These are phyloP conservation scores for Drosophila kokeensis DNA, from an alignment of 2,888 invertebrate species.

Conservation along the genomic window DNA sequence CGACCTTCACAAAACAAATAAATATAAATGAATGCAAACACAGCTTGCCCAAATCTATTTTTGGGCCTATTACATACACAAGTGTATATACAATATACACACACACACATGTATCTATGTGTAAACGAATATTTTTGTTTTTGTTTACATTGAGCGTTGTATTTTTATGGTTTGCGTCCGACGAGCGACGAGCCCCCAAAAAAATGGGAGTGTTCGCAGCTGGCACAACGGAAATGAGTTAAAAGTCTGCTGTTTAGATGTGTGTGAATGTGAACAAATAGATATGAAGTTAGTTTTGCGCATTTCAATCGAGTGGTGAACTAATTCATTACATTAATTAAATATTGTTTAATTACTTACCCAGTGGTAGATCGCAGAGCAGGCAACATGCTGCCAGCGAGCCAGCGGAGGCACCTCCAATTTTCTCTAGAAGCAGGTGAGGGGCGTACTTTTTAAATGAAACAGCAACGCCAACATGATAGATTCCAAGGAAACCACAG, in stretches of 20 bases:
- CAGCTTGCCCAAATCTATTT: constrained; percentile 34
- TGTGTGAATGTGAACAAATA: neutral
- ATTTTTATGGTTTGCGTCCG: constrained; percentile 14
- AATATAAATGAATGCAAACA: neutral
- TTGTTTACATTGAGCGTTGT: constrained; percentile 34
- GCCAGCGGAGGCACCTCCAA: constrained; percentile 98
- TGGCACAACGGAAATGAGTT: constrained; percentile 16
- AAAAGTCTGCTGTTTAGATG: neutral
- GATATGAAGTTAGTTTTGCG: neutral
- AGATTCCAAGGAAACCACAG: constrained; percentile 99
- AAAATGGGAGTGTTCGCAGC: constrained; percentile 46
- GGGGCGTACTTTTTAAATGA: constrained; percentile 98
- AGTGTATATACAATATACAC: neutral
- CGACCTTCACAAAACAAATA: constrained; percentile 43
- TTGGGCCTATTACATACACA: constrained; percentile 24
- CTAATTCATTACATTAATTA: neutral
- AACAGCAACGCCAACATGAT: constrained; percentile 99
- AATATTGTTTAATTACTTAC: constrained; percentile 88
- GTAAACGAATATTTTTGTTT: constrained; percentile 1
- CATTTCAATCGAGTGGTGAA: neutral
- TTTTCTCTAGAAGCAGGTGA: constrained; percentile 93
- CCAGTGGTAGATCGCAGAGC: constrained; percentile 93
- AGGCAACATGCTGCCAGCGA: constrained; percentile 95
- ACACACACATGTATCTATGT: neutral
- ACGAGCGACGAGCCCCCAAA: constrained; percentile 53